Percentiles rank a stretch among this genome's conserved stretches.
Evolutionary conservation across 2,888 invertebrate genomes (phyloP).

Genomic region (Cataglyphis albicans): DNA sequence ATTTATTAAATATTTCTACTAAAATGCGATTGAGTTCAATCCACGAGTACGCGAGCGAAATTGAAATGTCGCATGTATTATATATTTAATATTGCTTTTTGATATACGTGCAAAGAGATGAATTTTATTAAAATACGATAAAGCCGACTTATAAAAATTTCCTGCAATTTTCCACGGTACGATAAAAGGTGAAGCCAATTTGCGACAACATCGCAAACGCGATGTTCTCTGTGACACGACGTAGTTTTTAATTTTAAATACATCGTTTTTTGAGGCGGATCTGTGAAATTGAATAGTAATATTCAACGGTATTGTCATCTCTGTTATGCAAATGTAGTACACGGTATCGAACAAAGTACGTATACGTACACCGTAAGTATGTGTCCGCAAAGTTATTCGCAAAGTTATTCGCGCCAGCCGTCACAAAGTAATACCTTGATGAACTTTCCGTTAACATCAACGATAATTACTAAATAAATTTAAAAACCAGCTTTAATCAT

Average conservation of each 20-base stretch:
- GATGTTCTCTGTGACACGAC: background rate
- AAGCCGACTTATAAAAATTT: background rate
- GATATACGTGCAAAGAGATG: background rate
- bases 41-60: background rate
- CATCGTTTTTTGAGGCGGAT: background rate
- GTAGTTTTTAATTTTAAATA: background rate
- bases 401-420: background rate
- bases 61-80: background rate
- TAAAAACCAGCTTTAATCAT: constrained; percentile 29
- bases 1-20: background rate
- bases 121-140: background rate
- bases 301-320: background rate
- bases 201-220: background rate
- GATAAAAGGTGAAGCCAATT: background rate
- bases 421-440: constrained; percentile 12
- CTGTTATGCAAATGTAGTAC: background rate
- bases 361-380: background rate
- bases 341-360: constrained; percentile 3
- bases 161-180: background rate
- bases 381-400: background rate
- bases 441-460: background rate
- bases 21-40: constrained; percentile 4
- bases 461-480: constrained; percentile 25
- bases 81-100: background rate
- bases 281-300: background rate